Percentiles rank a stretch among this genome's conserved stretches.
These are phyloP conservation scores for Papilio xuthus DNA, from an alignment of 1,140 invertebrate species.

Conservation along the genomic window DNA sequence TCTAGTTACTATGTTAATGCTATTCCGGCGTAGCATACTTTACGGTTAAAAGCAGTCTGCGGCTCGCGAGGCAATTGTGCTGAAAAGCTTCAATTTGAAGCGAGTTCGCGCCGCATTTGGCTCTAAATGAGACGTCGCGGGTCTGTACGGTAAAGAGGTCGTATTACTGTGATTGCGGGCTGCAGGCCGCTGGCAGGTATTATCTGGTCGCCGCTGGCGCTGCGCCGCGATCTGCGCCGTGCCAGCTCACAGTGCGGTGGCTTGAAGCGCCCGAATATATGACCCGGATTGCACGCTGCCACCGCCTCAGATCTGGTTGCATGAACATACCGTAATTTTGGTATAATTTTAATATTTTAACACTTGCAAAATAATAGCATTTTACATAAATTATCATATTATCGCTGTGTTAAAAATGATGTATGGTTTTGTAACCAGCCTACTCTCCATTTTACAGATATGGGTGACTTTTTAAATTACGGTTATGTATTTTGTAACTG, in stretches of 20 bases:
- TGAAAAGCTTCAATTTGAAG: conserved; percentile 75
- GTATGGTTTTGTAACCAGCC: not conserved
- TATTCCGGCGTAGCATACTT: conserved; percentile 17
- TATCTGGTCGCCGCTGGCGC: conserved; percentile 57
- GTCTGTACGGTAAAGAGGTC: conserved; percentile 67
- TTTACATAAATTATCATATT: conserved; percentile 22
- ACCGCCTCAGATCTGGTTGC: conserved; percentile 1
- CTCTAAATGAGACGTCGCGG: conserved; percentile 76
- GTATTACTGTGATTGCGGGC: conserved; percentile 72
- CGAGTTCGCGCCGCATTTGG: conserved; percentile 65
- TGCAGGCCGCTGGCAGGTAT: conserved; percentile 55
- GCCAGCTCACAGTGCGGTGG: conserved; percentile 7
- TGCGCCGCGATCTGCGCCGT: conserved; percentile 37
- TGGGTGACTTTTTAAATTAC: conserved; percentile 6
- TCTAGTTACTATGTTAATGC: conserved; percentile 10
- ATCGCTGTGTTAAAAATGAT: conserved; percentile 21
- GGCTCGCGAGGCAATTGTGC: conserved; percentile 63
- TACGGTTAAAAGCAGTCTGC: conserved; percentile 38
- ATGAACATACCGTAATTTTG: conserved; percentile 20
- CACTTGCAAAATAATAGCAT: conserved; percentile 14
- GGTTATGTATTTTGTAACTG: not conserved
- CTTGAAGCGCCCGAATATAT: conserved; percentile 28
- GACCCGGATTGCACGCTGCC: conserved; percentile 14
- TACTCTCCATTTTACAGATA: not conserved
- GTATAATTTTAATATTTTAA: conserved; percentile 25